Evolutionary conservation across 2,797 vertebrate species (phyloP).

Genomic region (Leptatherina wallacei): DNA sequence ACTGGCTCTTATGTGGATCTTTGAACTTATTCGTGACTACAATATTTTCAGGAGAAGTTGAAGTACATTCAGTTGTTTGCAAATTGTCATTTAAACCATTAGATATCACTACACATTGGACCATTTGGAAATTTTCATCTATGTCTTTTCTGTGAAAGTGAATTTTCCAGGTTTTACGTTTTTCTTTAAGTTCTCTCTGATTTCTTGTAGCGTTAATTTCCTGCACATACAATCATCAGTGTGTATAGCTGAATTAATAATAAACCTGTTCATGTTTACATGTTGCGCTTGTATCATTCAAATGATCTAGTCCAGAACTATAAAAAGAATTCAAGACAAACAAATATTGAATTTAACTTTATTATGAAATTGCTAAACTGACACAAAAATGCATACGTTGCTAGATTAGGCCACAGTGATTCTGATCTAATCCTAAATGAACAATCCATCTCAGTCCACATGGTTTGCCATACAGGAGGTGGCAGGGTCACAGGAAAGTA

Average conservation of each 20-base stretch:
- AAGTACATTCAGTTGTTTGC: not conserved
- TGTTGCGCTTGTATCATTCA: not conserved
- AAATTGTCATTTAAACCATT: not conserved
- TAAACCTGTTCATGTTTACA: not conserved
- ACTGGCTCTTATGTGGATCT: not conserved
- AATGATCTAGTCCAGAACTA: not conserved
- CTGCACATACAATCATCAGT: not conserved
- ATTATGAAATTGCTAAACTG: not conserved
- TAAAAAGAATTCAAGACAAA: not conserved
- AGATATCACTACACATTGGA: not conserved
- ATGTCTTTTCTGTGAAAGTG: not conserved
- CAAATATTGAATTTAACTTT: not conserved
- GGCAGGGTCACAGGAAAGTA: conserved; percentile 57
- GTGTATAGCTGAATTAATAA: not conserved
- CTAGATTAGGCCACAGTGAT: not conserved
- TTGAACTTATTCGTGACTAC: not conserved
- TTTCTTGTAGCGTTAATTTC: not conserved
- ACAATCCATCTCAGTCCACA: not conserved
- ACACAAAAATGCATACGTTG: not conserved
- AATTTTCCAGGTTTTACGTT: not conserved
- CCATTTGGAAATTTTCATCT: not conserved
- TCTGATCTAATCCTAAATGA: conserved; percentile 17
- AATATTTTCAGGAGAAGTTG: not conserved
- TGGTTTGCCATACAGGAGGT: conserved; percentile 15
- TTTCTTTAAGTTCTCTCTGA: not conserved